Evolutionary conservation across 2,888 invertebrate species (phyloP), one percentile per base, ranked within the genome.

Genomic region (Machimus rusticus): DNA sequence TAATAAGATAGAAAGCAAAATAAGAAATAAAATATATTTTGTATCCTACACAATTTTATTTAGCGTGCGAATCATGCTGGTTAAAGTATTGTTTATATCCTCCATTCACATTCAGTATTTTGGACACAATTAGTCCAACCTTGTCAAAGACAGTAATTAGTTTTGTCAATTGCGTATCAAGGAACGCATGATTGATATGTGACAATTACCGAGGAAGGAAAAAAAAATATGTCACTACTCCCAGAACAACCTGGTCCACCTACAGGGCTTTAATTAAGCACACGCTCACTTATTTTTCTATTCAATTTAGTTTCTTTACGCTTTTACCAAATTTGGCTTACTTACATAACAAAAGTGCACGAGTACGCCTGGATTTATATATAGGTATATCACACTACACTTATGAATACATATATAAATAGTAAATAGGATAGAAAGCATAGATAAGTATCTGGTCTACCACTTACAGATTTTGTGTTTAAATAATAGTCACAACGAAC

Each of bases 401-500:
- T 51, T 79, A 79, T 51, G 46, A 51, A 79, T 81, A 31, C 37
- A 78, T 43, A 43, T 46, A 78, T 78, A 78, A 51, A 66, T 82
- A 82, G 34, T 82, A 57, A 82, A 82, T 82, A 82, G 82, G 82
- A 82, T 57, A 82, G 82, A 82, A 82, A 82, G 82, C 82, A 82
- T 82, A 82, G 57, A 82, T 66, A 66, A 82, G 34, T 66, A 82
- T 37, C n/a, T 82, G 19, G 39, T 55, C 82, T 66, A 82, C 82
- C 57, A 82, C 55, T 57, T 28, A 82, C 37, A 57, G 12, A 55
- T 34, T 34, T 37, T 82, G 57, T 55, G 34, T 82, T 82, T 82
- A 82, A 12, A 82, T 37, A 82, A 34, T 82, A 57, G 34, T 82
- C 57, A 82, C 82, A 82, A 57, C 82, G 57, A 82, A 82, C 82